phyloP scores from a whole-genome alignment of 2,113 vertebrate genomes.

The Psettodes erumei region DNA sequence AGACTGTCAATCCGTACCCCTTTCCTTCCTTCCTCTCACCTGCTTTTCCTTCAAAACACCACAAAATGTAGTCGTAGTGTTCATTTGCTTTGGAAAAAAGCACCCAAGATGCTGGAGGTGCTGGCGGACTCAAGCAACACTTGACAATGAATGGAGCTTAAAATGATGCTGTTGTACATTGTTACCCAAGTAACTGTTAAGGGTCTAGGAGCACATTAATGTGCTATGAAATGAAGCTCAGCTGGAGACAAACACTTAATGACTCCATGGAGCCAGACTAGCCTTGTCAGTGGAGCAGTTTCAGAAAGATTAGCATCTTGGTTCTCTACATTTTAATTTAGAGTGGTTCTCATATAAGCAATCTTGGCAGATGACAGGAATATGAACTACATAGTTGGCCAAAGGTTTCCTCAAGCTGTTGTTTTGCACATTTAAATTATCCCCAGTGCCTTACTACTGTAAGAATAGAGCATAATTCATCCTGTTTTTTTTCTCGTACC shows the following conservation, averaged over 20 bases:
- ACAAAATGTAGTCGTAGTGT: conserved; percentile 9
- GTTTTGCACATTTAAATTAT: conserved; percentile 50
- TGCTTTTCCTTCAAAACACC: conserved; percentile 15
- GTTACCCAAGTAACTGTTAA: conserved; percentile 23
- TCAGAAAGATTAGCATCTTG: conserved; percentile 62
- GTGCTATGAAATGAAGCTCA: conserved; percentile 45
- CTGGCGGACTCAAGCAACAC: conserved; percentile 17
- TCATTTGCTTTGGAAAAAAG: conserved; percentile 22
- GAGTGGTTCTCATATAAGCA: conserved; percentile 43
- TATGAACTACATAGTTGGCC: conserved; percentile 44
- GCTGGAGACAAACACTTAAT: conserved; percentile 47
- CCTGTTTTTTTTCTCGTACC: background rate
- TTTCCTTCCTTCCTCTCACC: conserved; percentile 5
- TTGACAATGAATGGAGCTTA: conserved; percentile 30
- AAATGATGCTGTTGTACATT: conserved; percentile 16
- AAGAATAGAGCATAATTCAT: conserved; percentile 4
- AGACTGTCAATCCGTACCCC: conserved; percentile 6
- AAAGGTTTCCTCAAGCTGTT: conserved; percentile 66
- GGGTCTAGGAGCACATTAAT: conserved; percentile 25
- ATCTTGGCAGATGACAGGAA: conserved; percentile 64
- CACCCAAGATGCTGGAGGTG: conserved; percentile 24
- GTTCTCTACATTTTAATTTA: conserved; percentile 62
- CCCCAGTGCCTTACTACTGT: background rate
- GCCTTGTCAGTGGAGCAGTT: conserved; percentile 48
- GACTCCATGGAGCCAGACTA: conserved; percentile 46